Conservation (phyloP, 2,113 vertebrate genomes). For the Cariama cristata region DNA sequence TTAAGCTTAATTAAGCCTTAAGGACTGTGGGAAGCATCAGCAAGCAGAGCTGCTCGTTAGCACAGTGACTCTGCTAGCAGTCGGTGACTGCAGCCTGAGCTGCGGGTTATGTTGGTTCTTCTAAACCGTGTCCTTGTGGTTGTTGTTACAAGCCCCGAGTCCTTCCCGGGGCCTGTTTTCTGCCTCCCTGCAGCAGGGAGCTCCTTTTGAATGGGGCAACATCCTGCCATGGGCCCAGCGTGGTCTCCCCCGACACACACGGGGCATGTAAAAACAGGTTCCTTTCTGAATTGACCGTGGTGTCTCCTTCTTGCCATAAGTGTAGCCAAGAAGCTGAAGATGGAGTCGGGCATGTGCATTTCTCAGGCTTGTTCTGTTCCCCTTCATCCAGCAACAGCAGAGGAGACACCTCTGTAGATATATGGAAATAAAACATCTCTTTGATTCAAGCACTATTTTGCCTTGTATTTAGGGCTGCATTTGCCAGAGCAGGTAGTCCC, state of each 20-base stretch:
- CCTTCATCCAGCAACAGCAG: not conserved
- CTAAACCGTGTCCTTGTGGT: not conserved
- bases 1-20: constrained; percentile 16
- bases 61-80: not conserved
- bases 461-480: accelerated
- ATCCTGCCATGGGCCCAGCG: accelerated
- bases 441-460: no score
- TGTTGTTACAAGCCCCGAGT: not conserved
- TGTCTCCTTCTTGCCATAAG: accelerated
- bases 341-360: accelerated
- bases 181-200: not conserved
- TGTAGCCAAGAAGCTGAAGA: not conserved
- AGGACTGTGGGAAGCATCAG: not conserved
- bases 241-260: accelerated
- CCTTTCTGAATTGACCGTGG: accelerated
- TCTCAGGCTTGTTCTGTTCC: no score
- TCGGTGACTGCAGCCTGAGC: not conserved
- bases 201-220: accelerated
- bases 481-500: not conserved
- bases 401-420: not conserved
- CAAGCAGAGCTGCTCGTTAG: not conserved
- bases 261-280: accelerated
- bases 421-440: not conserved
- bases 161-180: accelerated
- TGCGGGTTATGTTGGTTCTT: not conserved